phyloP scores from a whole-genome alignment of 2,888 invertebrate genomes.

The Apocheima hispidaria region DNA sequence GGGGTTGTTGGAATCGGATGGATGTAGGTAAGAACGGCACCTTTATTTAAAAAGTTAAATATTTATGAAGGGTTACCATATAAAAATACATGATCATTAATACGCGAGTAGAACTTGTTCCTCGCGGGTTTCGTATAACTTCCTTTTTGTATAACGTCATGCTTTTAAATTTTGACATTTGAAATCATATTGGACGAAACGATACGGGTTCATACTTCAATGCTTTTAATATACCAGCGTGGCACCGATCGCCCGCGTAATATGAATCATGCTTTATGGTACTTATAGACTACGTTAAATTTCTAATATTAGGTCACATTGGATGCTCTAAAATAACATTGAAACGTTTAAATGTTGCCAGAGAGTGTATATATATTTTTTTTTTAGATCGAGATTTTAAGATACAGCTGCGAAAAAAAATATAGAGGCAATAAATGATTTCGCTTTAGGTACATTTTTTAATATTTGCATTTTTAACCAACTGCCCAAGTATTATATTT shows the following conservation, averaged over 20 bases:
- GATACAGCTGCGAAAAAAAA: constrained; percentile 1
- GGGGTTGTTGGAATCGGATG: constrained; percentile 14
- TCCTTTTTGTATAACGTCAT: no score
- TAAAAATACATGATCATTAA: not conserved
- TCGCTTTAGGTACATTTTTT: not conserved
- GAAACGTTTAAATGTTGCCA: constrained; percentile 8
- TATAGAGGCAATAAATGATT: constrained; percentile 1
- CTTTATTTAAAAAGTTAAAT: constrained; percentile 7
- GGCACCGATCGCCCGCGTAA: no score
- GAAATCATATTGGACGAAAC: no score
- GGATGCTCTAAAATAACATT: not conserved
- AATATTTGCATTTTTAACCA: not conserved
- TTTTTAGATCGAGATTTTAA: constrained; percentile 24
- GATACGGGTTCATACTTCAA: no score
- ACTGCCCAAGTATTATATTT: no score
- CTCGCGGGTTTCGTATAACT: no score
- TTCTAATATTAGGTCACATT: constrained; percentile 5
- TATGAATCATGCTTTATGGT: not conserved
- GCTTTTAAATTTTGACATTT: no score
- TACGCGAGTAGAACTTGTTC: no score
- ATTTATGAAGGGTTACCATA: constrained; percentile 4
- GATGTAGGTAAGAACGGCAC: not conserved
- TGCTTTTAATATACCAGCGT: no score
- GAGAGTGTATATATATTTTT: constrained; percentile 8
- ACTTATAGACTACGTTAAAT: not conserved